Conservation (phyloP, 2,113 vertebrate species). For the Dasypus novemcinctus region DNA sequence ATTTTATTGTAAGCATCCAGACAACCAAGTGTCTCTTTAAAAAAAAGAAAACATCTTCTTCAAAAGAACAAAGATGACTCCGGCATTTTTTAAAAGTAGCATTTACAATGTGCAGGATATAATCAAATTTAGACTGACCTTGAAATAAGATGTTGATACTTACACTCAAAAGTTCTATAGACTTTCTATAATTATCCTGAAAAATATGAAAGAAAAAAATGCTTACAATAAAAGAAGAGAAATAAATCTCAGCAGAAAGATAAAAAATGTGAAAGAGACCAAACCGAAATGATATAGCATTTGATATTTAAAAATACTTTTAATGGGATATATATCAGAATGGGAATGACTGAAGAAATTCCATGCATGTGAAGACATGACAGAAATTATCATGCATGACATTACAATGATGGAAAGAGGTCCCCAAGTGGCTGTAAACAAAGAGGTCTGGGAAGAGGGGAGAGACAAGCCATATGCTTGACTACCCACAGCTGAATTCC, state of each 20-base stretch:
- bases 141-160: background rate
- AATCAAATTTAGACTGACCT: background rate
- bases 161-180: background rate
- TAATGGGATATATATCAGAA: background rate
- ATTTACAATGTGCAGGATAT: background rate
- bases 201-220: background rate
- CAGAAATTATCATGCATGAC: background rate
- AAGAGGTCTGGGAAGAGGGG: too few relatives aligned
- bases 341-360: background rate
- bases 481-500: too few relatives aligned
- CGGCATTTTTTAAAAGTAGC: background rate
- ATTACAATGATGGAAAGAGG: too few relatives aligned
- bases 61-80: background rate
- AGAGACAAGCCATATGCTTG: too few relatives aligned
- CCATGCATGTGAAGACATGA: background rate
- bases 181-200: background rate
- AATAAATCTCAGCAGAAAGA: background rate
- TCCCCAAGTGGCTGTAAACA: too few relatives aligned
- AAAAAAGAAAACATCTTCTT: background rate
- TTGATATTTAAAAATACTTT: background rate
- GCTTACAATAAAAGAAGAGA: background rate
- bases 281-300: background rate
- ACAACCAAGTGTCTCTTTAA: background rate
- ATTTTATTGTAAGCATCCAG: background rate
- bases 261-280: background rate